Percentiles rank a stretch among this genome's conserved stretches.
These are phyloP conservation scores for Azorinus chamasolen DNA, from an alignment of 2,888 invertebrate genomes.

Conservation along the genomic window DNA sequence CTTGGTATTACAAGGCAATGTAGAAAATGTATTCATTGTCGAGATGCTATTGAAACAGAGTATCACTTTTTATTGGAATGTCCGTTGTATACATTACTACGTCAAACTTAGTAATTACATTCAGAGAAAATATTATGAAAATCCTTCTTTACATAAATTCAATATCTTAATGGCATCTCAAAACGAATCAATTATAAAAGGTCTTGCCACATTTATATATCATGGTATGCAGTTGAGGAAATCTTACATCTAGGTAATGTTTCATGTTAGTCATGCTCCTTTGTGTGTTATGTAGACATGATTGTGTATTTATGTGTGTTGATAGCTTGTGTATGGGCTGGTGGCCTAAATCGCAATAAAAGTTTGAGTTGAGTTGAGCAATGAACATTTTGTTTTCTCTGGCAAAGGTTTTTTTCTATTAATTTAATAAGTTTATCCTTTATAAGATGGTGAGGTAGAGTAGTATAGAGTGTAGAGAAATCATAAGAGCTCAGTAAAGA, in stretches of 20 bases:
- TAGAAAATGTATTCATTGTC: constrained; percentile 11
- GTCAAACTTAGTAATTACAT: background rate
- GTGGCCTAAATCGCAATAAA: no score
- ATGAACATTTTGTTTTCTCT: no score
- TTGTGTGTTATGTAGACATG: background rate
- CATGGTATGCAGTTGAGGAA: background rate
- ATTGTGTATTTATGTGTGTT: background rate
- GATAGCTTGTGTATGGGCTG: constrained; percentile 4
- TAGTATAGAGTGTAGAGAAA: no score
- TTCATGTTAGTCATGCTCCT: no score
- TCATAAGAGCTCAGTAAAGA: no score
- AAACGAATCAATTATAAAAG: background rate
- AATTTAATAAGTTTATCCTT: no score
- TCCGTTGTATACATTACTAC: constrained; percentile 12
- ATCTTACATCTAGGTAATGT: no score
- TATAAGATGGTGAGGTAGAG: no score
- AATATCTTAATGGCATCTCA: background rate
- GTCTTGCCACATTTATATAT: constrained; percentile 11
- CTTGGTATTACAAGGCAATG: background rate
- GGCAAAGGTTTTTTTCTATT: no score
- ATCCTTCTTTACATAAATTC: background rate
- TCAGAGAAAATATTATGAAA: background rate
- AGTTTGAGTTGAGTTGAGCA: no score
- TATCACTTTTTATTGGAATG: constrained; percentile 9
- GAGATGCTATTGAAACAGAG: constrained; percentile 5